Evolutionary conservation across 2,797 vertebrate genomes (phyloP), one percentile per base, ranked within the genome.

Genomic region (Simalia tracyae): DNA sequence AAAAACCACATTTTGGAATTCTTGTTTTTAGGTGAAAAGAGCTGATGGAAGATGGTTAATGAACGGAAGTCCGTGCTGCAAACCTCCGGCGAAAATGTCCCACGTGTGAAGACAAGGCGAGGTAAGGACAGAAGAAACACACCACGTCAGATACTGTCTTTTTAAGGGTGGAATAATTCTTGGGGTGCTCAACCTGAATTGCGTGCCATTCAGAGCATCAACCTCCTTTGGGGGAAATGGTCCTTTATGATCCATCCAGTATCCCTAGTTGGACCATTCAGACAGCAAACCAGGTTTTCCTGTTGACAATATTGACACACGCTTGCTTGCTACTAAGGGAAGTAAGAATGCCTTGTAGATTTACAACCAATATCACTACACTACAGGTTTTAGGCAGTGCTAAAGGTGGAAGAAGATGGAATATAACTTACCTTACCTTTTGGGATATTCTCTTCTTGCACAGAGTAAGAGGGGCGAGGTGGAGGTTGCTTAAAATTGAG

Each of bases 51-150:
- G 68, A 76, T 76, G 19, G 42, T 1, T 7, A 76, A 76, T 0
- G 2, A 76, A 42, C 14, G 7, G 36, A 42, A 1, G 17, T 76
- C 7, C 17, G 9, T 0, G 31, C 31, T 42, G 17, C 31, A 8
- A 0, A 5, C 2, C 31, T 19, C 17, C 0, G 6, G 17, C 1
- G 36, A 76, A 36, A 7, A 76, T 76, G 42, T 3, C 0, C 31
- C 31, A 76, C 3, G 19, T 46, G 72, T 46, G 36, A 76, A 17
- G 72, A 76, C 36, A 22, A 42, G 42, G 42, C 3, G 17, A 46
- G 36, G 36, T 46, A 36, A 81, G 72, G 36, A 4, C 31, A 42
- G n/a, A 72, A 1, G 7, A 36, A 81, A 46, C 36, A 81, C 72
- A 1, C 36, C 17, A 22, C 0, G 19, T 42, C 36, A 46, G 36